Evolutionary conservation across 2,888 invertebrate species (phyloP), one percentile per base, ranked within the genome.

Genomic region (Hoplodrina blanda): DNA sequence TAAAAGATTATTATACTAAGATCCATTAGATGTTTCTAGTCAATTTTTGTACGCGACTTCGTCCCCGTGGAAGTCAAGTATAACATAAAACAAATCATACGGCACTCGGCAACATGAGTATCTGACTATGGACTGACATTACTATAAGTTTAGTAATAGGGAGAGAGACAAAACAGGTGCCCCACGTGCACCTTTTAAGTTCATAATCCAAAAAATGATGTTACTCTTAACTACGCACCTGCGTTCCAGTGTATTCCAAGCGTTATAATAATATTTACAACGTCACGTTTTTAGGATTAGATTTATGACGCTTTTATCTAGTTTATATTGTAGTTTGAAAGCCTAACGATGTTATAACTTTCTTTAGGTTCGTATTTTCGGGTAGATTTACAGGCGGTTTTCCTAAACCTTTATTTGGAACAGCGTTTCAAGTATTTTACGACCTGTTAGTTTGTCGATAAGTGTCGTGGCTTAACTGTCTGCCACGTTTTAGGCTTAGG

Each of bases 241-340:
- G 76, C 50, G 33, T 17, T 4, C 11, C 44, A 25, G 59, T 44
- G 72, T 74, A 53, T 59, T 69, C 54, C 57, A 20, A 33, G 19
- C n/a, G 6, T 41, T 56, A 41, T 77, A 46, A 46, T 59, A 59
- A 71, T 78, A 71, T 74, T 78, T 59, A 57, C 49, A 50, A 62
- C 49, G 10, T 60, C 50, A 46, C 50, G 68, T 61, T 72, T 60
- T 46, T n/a, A 61, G 60, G 54, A 49, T 55, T 33, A 62, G 49
- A 75, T 80, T 69, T 64, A 81, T 60, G 61, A 25, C 46, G 44
- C 67, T 74, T 74, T 78, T 74, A 77, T 81, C 44, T 68, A 72
- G 56, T 72, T 78, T 78, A 63, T 63, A 66, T 65, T 62, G 56
- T 78, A 73, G 75, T 75, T 75, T 61, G 56, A 78, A 78, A 75